A percentile compares a stretch with the other conserved stretches of the same genome.
These are phyloP conservation scores for Notodonta dromedarius DNA, from an alignment of 2,888 invertebrate genomes.

Conservation along the genomic window DNA sequence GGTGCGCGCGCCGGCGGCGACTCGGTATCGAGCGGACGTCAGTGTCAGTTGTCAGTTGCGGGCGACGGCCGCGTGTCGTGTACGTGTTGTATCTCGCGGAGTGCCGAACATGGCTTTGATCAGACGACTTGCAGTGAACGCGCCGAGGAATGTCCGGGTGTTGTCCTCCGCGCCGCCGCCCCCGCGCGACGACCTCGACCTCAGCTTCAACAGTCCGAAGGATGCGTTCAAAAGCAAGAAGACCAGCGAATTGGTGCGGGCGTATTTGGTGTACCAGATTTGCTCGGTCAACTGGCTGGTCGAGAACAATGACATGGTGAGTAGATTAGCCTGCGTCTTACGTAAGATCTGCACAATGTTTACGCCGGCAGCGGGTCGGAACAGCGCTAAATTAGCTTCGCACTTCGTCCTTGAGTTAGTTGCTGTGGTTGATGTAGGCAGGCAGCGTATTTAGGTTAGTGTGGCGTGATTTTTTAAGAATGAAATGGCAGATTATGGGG, in stretches of 20 bases:
- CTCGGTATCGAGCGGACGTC: slow-evolving; percentile 74
- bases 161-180: slow-evolving; percentile 56
- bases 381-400: slow-evolving; percentile 52
- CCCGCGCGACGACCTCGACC: slow-evolving; percentile 89
- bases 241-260: slow-evolving; percentile 94
- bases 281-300: slow-evolving; percentile 95
- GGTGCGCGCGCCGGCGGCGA: slow-evolving; percentile 73
- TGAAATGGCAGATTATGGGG: slow-evolving; percentile 16
- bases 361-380: slow-evolving; percentile 52
- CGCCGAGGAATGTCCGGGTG: slow-evolving; percentile 65
- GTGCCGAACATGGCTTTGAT: slow-evolving; percentile 76
- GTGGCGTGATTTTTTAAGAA: slow-evolving; percentile 32
- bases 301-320: slow-evolving; percentile 96
- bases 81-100: slow-evolving; percentile 59
- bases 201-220: slow-evolving; percentile 93
- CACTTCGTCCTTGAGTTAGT: slow-evolving; percentile 47
- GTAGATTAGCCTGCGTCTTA: slow-evolving; percentile 68
- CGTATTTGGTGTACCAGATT: slow-evolving; percentile 95
- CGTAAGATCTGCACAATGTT: slow-evolving; percentile 61
- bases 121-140: slow-evolving; percentile 68
- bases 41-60: slow-evolving; percentile 66
- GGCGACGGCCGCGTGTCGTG: slow-evolving; percentile 65
- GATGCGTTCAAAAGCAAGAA: slow-evolving; percentile 98
- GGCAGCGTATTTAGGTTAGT: slow-evolving; percentile 28
- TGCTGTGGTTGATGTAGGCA: slow-evolving; percentile 33